Evolutionary conservation across 2,888 invertebrate species (phyloP).

Genomic region (Orthonychiurus folsomi): DNA sequence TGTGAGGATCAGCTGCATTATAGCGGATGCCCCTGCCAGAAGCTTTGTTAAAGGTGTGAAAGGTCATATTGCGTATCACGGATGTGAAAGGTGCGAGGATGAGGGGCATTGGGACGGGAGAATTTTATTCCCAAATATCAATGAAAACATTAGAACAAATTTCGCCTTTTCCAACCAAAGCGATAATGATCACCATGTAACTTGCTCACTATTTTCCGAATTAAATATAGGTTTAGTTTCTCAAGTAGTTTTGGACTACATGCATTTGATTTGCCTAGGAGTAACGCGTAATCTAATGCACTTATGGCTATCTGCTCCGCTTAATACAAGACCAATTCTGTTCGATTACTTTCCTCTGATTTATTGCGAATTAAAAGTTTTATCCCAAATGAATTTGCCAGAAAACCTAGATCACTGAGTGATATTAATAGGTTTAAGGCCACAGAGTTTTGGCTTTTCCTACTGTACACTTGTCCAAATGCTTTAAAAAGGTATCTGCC

Average conservation of each 20-base stretch:
- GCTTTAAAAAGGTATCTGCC: conserved; percentile 23
- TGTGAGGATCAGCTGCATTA: conserved; percentile 7
- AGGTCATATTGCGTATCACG: conserved; percentile 8
- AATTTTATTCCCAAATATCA: conserved; percentile 9
- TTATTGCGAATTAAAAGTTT: neutral
- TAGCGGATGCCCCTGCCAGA: conserved; percentile 19
- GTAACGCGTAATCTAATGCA: conserved; percentile 11
- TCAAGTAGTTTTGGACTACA: conserved; percentile 8
- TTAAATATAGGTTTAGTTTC: conserved; percentile 1
- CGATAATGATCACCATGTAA: conserved; percentile 17
- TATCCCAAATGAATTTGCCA: conserved; percentile 28
- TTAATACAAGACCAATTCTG: neutral
- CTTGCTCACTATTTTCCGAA: neutral
- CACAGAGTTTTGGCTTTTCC: conserved; percentile 36
- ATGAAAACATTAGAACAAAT: conserved; percentile 16
- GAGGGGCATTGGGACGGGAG: conserved; percentile 12
- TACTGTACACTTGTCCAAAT: conserved; percentile 37
- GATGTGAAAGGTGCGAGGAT: conserved; percentile 12
- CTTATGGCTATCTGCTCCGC: too few relatives aligned
- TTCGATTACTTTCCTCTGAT: neutral
- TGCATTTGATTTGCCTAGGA: conserved; percentile 9
- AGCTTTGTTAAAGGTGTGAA: conserved; percentile 8
- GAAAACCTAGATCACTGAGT: conserved; percentile 32
- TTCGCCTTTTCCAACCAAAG: conserved; percentile 7
- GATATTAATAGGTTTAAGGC: conserved; percentile 39